These are phyloP conservation scores for Apis mellifera DNA, from an alignment of 1,140 invertebrate species.

Conservation along the genomic window DNA sequence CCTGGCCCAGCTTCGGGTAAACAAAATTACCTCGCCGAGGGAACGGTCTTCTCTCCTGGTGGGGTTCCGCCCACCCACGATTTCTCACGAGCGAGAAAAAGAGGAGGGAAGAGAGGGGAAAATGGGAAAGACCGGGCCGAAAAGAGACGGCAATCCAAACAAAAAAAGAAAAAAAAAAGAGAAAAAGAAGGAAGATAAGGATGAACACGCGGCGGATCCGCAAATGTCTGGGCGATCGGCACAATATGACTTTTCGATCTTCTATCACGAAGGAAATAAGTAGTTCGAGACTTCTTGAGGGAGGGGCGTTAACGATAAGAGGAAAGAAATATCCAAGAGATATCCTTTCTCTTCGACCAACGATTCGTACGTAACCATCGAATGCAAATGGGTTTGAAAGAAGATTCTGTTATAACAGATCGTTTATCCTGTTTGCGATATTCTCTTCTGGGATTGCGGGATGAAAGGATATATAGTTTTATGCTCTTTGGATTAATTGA, in stretches of 20 bases:
- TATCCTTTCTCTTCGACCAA: background rate
- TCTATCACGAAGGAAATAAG: constrained; percentile 17
- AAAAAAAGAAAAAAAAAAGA: too few relatives aligned
- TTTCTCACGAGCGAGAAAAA: background rate
- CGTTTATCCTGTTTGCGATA: constrained; percentile 41
- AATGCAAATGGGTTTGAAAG: background rate
- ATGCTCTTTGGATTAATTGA: constrained; percentile 9
- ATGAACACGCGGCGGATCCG: background rate
- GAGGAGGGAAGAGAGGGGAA: too few relatives aligned
- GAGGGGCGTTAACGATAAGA: constrained; percentile 62
- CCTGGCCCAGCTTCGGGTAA: background rate
- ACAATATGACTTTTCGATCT: constrained; percentile 33
- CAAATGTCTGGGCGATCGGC: constrained; percentile 21
- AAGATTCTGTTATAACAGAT: background rate
- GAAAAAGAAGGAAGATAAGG: background rate
- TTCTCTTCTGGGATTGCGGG: constrained; percentile 2
- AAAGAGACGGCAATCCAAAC: constrained; percentile 9
- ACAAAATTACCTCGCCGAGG: background rate
- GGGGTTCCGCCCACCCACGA: background rate
- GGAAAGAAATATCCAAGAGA: constrained; percentile 42
- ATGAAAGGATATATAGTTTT: background rate
- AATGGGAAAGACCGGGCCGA: background rate
- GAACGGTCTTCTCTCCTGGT: background rate
- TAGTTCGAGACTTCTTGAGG: constrained; percentile 33
- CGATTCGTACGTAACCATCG: background rate